These are phyloP conservation scores for Falcunculus frontatus DNA, from an alignment of 2,113 vertebrate species.

Conservation along the genomic window DNA sequence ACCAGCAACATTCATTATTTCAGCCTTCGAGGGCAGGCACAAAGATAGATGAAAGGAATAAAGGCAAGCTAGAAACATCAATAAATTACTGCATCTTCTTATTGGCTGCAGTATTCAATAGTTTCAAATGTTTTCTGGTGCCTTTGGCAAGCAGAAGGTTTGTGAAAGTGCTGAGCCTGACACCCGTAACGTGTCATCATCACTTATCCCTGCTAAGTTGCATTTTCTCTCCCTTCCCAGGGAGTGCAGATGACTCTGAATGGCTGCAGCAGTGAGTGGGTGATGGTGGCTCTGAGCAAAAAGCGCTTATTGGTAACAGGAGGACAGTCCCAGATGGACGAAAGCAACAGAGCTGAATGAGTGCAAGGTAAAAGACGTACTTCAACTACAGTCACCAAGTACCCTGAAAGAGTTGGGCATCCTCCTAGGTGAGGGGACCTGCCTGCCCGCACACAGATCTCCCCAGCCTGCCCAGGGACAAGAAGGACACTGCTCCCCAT, in stretches of 20 bases:
- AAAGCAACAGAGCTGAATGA: not conserved
- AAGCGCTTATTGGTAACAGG: not conserved
- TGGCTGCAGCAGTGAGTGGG: not conserved
- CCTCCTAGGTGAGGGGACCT: not conserved
- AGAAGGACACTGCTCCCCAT: not conserved
- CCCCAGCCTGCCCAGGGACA: accelerated
- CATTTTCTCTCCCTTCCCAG: not conserved
- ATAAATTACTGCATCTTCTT: constrained; percentile 46
- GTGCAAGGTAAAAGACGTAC: not conserved
- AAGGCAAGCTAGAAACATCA: constrained; percentile 34
- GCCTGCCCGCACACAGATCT: not conserved
- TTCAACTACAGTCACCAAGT: not conserved
- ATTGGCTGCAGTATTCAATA: constrained; percentile 47
- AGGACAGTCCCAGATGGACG: not conserved
- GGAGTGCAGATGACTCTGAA: accelerated
- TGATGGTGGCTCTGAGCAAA: not conserved
- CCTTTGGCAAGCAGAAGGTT: constrained; percentile 44
- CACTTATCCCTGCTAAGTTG: not conserved
- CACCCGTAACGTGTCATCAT: not conserved
- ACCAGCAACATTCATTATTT: not conserved
- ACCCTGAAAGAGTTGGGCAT: not conserved
- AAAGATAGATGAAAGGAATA: constrained; percentile 57
- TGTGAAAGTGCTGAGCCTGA: constrained; percentile 15
- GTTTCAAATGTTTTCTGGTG: constrained; percentile 42
- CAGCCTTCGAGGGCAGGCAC: constrained; percentile 25